Percentiles rank a stretch among this genome's conserved stretches.
These are phyloP conservation scores for Astur gentilis DNA, from an alignment of 2,113 vertebrate species.

Conservation along the genomic window DNA sequence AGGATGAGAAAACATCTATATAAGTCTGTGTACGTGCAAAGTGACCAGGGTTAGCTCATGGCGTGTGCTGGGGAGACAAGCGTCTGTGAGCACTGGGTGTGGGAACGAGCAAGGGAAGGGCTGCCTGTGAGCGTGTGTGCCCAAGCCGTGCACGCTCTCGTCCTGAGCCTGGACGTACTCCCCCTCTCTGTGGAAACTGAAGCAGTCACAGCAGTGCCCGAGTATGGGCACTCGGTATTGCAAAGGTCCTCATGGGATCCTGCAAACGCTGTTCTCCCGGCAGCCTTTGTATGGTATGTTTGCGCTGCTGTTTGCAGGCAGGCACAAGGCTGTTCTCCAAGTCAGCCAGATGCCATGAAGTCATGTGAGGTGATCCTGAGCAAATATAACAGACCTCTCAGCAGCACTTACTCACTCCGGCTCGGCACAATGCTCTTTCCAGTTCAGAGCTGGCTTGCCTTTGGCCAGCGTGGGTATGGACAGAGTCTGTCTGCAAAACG, in stretches of 20 bases:
- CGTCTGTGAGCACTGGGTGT: rapidly evolving
- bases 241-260: background rate
- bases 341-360: slow-evolving; percentile 25
- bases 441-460: background rate
- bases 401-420: background rate
- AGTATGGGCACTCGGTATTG: background rate
- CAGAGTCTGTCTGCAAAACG: background rate
- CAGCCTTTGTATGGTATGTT: background rate
- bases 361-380: slow-evolving; percentile 32
- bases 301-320: background rate
- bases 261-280: background rate
- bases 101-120: background rate
- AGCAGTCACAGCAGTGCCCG: background rate
- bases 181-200: background rate
- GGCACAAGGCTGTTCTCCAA: slow-evolving; percentile 18
- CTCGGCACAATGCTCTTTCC: background rate
- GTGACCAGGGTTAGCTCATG: background rate
- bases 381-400: background rate
- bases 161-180: background rate
- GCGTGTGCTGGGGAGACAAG: rapidly evolving
- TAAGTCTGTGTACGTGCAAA: rapidly evolving
- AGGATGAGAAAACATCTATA: background rate
- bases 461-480: background rate
- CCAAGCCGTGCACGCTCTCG: rapidly evolving
- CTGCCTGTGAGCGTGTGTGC: rapidly evolving